phyloP scores from a whole-genome alignment of 2,888 invertebrate species.

The Sarcophaga variegata region DNA sequence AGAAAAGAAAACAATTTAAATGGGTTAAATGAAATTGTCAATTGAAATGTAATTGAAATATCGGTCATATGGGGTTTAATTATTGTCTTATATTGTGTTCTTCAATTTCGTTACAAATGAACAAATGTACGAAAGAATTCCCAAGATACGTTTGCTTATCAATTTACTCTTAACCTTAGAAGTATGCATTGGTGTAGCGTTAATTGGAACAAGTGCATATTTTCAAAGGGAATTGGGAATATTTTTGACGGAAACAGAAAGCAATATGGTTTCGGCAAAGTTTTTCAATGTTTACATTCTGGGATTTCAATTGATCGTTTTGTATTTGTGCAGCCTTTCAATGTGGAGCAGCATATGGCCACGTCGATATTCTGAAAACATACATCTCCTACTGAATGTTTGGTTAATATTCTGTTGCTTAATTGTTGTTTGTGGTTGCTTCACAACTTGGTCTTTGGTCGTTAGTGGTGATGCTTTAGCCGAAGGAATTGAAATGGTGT shows the following conservation, averaged over 20 bases:
- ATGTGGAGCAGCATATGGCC: slow-evolving; percentile 77
- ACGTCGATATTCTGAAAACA: slow-evolving; percentile 74
- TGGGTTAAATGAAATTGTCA: background rate
- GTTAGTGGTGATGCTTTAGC: slow-evolving; percentile 71
- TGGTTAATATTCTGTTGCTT: slow-evolving; percentile 77
- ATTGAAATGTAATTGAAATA: slow-evolving; percentile 23
- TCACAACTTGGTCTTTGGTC: slow-evolving; percentile 74
- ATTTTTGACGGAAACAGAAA: slow-evolving; percentile 74
- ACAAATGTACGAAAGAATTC: slow-evolving; percentile 79
- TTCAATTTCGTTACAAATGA: slow-evolving; percentile 70
- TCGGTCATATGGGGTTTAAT: background rate
- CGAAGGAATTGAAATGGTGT: slow-evolving; percentile 73
- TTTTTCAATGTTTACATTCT: slow-evolving; percentile 75
- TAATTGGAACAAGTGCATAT: slow-evolving; percentile 73
- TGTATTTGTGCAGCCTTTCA: slow-evolving; percentile 73
- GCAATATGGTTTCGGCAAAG: slow-evolving; percentile 72
- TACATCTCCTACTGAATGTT: slow-evolving; percentile 72
- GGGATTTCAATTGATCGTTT: slow-evolving; percentile 74
- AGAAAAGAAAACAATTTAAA: no score
- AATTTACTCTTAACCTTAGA: slow-evolving; percentile 74
- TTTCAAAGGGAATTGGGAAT: slow-evolving; percentile 73
- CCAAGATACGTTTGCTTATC: slow-evolving; percentile 74
- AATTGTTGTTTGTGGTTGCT: slow-evolving; percentile 75
- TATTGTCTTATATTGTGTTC: slow-evolving; percentile 33
- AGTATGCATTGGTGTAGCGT: slow-evolving; percentile 73